Percentiles rank a stretch among this genome's conserved stretches.
Conservation (phyloP, 2,888 invertebrate species). For the Norana najaformis region DNA sequence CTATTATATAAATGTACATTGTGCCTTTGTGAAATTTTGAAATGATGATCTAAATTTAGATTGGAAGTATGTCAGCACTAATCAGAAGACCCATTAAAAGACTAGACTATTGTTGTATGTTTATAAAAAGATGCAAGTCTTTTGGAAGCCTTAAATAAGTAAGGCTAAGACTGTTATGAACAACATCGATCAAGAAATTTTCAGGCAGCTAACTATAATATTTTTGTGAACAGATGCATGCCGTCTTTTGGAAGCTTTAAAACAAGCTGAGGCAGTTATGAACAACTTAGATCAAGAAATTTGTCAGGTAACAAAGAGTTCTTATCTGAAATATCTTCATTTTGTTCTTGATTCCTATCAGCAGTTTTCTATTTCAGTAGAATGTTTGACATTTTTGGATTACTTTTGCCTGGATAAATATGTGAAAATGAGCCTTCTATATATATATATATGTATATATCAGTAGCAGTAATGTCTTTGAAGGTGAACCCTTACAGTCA, state of each 20-base stretch:
- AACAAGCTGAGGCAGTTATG: neutral
- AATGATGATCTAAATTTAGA: neutral
- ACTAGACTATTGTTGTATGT: neutral
- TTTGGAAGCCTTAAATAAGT: neutral
- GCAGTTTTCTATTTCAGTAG: neutral
- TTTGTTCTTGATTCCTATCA: neutral
- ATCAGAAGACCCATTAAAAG: neutral
- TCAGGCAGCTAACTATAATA: neutral
- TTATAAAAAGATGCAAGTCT: neutral
- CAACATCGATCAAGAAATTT: neutral
- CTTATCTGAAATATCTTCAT: conserved; percentile 10
- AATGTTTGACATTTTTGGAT: neutral
- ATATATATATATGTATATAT: neutral
- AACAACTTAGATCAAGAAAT: neutral
- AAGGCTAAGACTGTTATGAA: neutral
- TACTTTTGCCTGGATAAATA: neutral
- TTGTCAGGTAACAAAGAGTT: neutral
- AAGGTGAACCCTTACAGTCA: neutral
- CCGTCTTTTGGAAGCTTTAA: conserved; percentile 10
- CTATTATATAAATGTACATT: too few relatives aligned
- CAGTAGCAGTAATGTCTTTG: neutral
- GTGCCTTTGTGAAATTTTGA: too few relatives aligned
- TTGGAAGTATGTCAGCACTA: neutral
- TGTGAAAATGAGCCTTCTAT: neutral
- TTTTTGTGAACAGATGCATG: neutral